Evolutionary conservation across 2,113 vertebrate genomes (phyloP).

Genomic region (Odocoileus virginianus): DNA sequence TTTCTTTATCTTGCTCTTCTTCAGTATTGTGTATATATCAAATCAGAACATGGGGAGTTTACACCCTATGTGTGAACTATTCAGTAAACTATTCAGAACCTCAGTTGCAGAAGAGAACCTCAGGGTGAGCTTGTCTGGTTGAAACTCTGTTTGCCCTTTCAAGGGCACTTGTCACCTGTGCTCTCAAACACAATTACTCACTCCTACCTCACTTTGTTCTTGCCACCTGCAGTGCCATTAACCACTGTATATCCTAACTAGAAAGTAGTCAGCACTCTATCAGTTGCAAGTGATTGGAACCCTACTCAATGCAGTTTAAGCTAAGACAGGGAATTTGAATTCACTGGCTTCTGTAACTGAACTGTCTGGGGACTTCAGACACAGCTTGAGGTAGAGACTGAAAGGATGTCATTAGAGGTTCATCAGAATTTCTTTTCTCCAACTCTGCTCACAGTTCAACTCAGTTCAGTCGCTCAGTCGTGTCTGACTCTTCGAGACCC

Average conservation of each 20-base stretch:
- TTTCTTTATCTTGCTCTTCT: background rate
- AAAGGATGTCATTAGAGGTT: background rate
- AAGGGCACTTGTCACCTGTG: background rate
- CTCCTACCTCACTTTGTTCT: no score
- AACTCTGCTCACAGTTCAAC: no score
- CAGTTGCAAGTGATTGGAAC: background rate
- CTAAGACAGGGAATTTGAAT: background rate
- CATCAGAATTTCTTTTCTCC: background rate
- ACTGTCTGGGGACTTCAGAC: background rate
- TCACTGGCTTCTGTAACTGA: background rate
- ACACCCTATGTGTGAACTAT: background rate
- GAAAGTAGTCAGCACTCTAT: background rate
- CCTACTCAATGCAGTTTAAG: background rate
- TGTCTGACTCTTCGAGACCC: background rate
- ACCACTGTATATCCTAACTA: background rate
- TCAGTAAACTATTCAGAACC: background rate
- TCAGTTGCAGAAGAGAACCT: background rate
- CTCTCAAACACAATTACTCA: background rate
- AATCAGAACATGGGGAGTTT: background rate
- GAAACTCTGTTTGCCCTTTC: background rate
- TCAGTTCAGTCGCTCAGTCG: fast-evolving
- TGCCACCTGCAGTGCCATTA: no score
- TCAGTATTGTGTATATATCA: background rate
- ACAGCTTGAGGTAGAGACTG: background rate
- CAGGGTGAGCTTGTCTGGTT: background rate